Conservation (phyloP, 2,888 invertebrate species). For the Tiphia femorata region DNA sequence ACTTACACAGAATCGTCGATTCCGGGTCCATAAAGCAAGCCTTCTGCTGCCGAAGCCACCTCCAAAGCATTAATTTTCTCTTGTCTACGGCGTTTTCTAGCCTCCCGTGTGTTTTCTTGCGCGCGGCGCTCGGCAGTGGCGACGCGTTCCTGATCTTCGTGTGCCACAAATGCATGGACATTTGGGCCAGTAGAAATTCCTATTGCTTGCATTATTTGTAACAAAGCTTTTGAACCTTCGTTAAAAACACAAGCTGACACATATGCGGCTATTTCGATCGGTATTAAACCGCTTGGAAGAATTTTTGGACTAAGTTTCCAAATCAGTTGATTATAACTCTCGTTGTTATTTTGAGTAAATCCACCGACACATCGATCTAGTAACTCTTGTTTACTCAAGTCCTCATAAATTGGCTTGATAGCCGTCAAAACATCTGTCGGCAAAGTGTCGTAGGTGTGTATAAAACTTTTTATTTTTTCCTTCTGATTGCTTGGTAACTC, state of each 20-base stretch:
- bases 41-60: background rate
- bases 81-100: slow-evolving; percentile 7
- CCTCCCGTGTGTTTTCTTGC: slow-evolving; percentile 21
- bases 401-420: slow-evolving; percentile 19
- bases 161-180: slow-evolving; percentile 32
- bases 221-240: slow-evolving; percentile 42
- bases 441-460: slow-evolving; percentile 1
- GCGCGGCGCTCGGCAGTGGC: slow-evolving; percentile 25
- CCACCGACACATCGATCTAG: slow-evolving; percentile 22
- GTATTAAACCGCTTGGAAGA: slow-evolving; percentile 26
- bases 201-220: slow-evolving; percentile 31
- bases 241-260: slow-evolving; percentile 41
- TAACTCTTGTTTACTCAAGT: slow-evolving; percentile 16
- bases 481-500: too few relatives aligned
- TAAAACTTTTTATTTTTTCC: slow-evolving; percentile 3
- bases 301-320: slow-evolving; percentile 18
- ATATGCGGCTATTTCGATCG: slow-evolving; percentile 39
- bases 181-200: slow-evolving; percentile 31
- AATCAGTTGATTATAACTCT: slow-evolving; percentile 12
- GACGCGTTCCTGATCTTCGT: slow-evolving; percentile 33
- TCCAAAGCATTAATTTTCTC: slow-evolving; percentile 2
- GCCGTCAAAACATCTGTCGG: slow-evolving; percentile 9
- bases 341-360: slow-evolving; percentile 23
- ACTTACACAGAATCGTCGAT: slow-evolving; percentile 14
- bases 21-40: slow-evolving; percentile 9